phyloP scores from a whole-genome alignment of 2,888 invertebrate species.

The Cheilosia grossa region DNA sequence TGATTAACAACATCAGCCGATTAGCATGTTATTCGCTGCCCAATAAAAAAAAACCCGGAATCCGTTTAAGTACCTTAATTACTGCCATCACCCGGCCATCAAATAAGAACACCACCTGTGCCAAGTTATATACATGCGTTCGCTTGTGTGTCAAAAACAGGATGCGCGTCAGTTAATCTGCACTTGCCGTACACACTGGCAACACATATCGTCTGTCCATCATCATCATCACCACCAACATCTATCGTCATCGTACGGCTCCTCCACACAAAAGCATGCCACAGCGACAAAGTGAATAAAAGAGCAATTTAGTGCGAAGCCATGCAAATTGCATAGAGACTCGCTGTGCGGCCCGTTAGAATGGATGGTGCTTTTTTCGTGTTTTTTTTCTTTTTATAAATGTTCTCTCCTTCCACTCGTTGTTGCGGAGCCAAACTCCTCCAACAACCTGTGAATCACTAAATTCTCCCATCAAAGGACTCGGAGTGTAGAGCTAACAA shows the following conservation, averaged over 20 bases:
- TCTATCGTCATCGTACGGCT: conserved; percentile 22
- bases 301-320: conserved; percentile 72
- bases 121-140: conserved; percentile 58
- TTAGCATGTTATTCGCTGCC: conserved; percentile 47
- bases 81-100: conserved; percentile 64
- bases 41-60: conserved; percentile 30
- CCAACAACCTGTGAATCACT: conserved; percentile 72
- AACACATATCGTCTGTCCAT: conserved; percentile 66
- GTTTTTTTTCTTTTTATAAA: conserved; percentile 2
- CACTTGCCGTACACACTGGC: conserved; percentile 42
- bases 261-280: conserved; percentile 63
- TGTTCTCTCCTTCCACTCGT: conserved; percentile 5
- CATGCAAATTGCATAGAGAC: conserved; percentile 64
- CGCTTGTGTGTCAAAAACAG: conserved; percentile 63
- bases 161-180: conserved; percentile 73
- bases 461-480: conserved; percentile 66
- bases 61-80: conserved; percentile 71
- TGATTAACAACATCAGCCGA: conserved; percentile 49
- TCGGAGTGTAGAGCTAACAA: conserved; percentile 65
- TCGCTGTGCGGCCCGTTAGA: conserved; percentile 20
- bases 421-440: conserved; percentile 45
- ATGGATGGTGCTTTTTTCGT: conserved; percentile 19
- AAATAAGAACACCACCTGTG: conserved; percentile 67
- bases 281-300: conserved; percentile 72
- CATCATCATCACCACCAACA: conserved; percentile 55